A percentile compares a stretch with the other conserved stretches of the same genome.
Evolutionary conservation across 2,888 invertebrate species (phyloP).

Genomic region (Andrena minutula): DNA sequence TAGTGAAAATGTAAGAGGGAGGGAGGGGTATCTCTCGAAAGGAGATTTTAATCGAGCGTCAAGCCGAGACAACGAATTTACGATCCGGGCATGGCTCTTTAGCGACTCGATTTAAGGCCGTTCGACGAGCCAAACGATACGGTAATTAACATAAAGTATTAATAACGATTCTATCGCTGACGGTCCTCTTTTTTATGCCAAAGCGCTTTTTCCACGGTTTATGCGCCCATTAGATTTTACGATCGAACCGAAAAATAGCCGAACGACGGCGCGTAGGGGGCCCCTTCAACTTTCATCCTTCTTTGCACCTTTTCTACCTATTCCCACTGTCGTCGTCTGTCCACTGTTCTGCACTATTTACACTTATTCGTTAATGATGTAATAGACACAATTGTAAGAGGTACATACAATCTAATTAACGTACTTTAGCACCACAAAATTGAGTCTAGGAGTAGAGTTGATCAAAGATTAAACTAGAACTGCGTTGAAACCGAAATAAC

Average conservation of each 20-base stretch:
- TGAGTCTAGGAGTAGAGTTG: too few species aligned
- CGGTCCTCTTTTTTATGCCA: conserved; percentile 79
- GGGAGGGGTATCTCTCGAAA: conserved; percentile 63
- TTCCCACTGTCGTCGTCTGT: conserved; percentile 36
- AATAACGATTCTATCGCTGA: conserved; percentile 81
- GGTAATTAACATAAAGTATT: conserved; percentile 84
- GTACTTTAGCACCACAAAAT: too few species aligned
- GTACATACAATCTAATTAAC: too few species aligned
- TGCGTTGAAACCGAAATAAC: too few species aligned
- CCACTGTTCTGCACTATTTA: neutral
- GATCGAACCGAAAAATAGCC: conserved; percentile 83
- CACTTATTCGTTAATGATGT: neutral
- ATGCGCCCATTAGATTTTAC: conserved; percentile 84
- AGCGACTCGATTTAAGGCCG: conserved; percentile 80
- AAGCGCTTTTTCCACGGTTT: conserved; percentile 82
- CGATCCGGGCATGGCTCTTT: conserved; percentile 77
- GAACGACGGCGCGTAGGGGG: conserved; percentile 75
- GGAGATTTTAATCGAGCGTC: conserved; percentile 81
- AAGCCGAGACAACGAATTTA: conserved; percentile 81
- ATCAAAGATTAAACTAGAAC: too few species aligned
- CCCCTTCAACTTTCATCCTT: conserved; percentile 61
- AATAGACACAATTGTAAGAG: neutral
- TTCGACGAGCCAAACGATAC: conserved; percentile 79
- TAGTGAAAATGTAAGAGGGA: conserved; percentile 44
- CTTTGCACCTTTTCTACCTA: conserved; percentile 33